Evolutionary conservation across 2,888 invertebrate species (phyloP).

Genomic region (Pandemis corylana): DNA sequence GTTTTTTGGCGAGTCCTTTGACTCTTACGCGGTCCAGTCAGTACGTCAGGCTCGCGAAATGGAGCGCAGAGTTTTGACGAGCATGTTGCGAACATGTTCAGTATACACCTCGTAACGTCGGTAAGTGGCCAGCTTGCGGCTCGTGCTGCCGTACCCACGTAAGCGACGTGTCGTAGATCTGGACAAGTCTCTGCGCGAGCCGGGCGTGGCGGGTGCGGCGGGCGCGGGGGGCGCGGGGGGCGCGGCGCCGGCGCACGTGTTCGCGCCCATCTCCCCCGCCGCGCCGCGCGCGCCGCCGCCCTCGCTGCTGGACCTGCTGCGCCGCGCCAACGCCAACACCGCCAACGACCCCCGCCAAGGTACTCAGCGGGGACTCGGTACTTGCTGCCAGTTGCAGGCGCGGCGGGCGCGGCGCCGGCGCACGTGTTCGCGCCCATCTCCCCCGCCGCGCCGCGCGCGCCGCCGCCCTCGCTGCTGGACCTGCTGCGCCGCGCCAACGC

Average conservation of each 20-base stretch:
- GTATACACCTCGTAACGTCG: too few species aligned
- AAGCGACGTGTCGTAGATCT: conserved; percentile 53
- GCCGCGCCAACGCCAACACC: conserved; percentile 83
- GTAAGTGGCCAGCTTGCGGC: too few species aligned
- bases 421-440: conserved; percentile 85
- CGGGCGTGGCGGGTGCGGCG: conserved; percentile 72
- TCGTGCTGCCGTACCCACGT: too few species aligned
- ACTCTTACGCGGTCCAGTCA: too few species aligned
- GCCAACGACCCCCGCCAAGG: conserved; percentile 55
- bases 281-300: conserved; percentile 63
- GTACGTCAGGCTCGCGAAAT: too few species aligned
- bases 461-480: conserved; percentile 86
- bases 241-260: conserved; percentile 87
- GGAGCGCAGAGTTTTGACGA: too few species aligned
- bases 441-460: conserved; percentile 51
- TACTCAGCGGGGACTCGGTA: too few species aligned
- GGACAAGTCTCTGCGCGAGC: conserved; percentile 62
- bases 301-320: conserved; percentile 88
- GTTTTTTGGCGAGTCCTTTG: too few species aligned
- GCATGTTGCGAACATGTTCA: too few species aligned
- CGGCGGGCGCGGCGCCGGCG: conserved; percentile 72
- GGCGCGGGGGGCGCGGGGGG: conserved; percentile 71
- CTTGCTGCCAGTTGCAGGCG: too few species aligned
- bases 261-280: conserved; percentile 89
- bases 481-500: conserved; percentile 88